Percentiles rank a stretch among this genome's conserved stretches.
Conservation (phyloP, 2,888 invertebrate genomes). For the Spodoptera littoralis region DNA sequence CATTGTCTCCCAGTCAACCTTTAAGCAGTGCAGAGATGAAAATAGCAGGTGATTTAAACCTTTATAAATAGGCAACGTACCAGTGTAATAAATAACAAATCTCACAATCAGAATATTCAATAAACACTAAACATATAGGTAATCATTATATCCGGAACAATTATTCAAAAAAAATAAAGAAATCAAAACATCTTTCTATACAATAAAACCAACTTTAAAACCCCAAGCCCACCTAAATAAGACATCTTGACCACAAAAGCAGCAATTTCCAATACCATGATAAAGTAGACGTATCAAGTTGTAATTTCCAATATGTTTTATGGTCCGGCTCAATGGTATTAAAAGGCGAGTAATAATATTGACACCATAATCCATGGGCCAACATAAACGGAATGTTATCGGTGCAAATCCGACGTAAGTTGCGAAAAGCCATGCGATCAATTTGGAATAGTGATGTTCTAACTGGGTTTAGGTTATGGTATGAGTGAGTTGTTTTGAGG, state of each 20-base stretch:
- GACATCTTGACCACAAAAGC: conserved; percentile 57
- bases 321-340: conserved; percentile 86
- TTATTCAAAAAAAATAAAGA: no score
- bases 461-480: neutral
- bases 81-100: no score
- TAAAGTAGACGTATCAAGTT: conserved; percentile 72
- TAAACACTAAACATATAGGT: no score
- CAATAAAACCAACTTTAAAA: conserved; percentile 8
- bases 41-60: no score
- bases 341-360: conserved; percentile 87
- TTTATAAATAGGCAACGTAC: no score
- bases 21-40: no score
- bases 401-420: conserved; percentile 81
- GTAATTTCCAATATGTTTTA: conserved; percentile 86
- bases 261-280: conserved; percentile 63
- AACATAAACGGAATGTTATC: conserved; percentile 83
- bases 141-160: no score
- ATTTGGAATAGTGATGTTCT: conserved; percentile 42
- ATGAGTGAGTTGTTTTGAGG: conserved; percentile 7
- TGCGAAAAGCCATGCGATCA: conserved; percentile 71
- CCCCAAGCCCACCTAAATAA: conserved; percentile 32
- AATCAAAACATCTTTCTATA: neutral
- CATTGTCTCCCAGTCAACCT: no score
- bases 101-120: no score
- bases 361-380: conserved; percentile 82